A percentile compares a stretch with the other conserved stretches of the same genome.
Conservation (phyloP, 2,888 invertebrate species). For the Philaethria dido region DNA sequence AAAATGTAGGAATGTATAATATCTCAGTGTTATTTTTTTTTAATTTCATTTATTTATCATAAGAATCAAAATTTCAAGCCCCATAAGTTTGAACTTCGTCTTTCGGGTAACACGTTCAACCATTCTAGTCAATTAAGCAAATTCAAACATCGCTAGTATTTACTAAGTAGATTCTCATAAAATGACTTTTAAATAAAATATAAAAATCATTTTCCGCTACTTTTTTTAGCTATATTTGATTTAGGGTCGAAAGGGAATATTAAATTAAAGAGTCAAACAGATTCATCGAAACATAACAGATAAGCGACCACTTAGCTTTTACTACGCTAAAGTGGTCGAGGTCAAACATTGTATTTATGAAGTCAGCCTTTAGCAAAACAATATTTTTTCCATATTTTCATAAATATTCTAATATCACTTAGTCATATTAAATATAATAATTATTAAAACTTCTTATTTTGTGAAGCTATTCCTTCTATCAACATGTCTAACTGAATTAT, state of each 20-base stretch:
- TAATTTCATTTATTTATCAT: no score
- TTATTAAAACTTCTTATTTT: no score
- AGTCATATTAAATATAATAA: no score
- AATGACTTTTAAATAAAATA: neutral
- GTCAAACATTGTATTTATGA: neutral
- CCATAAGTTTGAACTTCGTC: neutral
- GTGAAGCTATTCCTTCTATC: no score
- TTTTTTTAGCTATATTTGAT: slow-evolving; percentile 11
- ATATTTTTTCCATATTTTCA: no score
- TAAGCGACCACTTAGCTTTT: neutral
- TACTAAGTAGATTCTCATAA: neutral
- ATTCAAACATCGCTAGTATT: neutral
- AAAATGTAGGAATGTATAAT: no score
- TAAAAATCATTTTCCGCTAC: slow-evolving; percentile 6
- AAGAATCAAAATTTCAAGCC: no score
- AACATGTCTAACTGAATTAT: no score
- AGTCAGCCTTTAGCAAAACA: no score
- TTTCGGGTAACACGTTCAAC: neutral
- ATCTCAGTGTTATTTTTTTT: no score
- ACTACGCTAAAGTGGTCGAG: neutral
- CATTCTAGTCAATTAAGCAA: neutral
- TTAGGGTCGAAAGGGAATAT: slow-evolving; percentile 24
- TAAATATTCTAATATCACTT: no score
- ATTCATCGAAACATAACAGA: neutral
- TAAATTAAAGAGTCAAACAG: slow-evolving; percentile 28